phyloP scores from a whole-genome alignment of 2,113 vertebrate species.

The Neomonachus schauinslandi region DNA sequence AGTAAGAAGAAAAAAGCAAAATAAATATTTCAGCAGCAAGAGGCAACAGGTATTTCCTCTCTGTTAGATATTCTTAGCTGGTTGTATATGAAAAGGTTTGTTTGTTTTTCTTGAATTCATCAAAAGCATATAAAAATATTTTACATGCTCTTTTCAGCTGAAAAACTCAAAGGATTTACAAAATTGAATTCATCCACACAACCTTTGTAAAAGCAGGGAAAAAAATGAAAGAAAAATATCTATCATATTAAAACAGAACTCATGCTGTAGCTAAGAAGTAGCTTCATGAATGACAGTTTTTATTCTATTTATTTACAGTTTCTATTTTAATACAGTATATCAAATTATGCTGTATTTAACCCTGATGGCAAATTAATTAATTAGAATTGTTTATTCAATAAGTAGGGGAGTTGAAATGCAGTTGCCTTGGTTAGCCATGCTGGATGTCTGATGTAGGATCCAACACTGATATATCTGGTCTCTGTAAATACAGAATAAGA shows the following conservation, averaged over 20 bases:
- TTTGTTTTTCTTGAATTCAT: constrained; percentile 7
- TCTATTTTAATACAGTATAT: neutral
- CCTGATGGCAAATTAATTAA: neutral
- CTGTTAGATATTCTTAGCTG: constrained; percentile 3
- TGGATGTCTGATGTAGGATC: neutral
- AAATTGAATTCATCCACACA: constrained; percentile 14
- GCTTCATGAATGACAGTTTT: neutral
- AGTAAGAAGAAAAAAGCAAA: constrained; percentile 14
- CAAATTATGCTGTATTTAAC: constrained; percentile 16
- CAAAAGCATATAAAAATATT: constrained; percentile 53
- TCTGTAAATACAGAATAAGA: neutral
- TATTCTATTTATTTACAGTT: neutral
- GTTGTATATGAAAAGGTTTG: neutral
- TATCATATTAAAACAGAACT: constrained; percentile 5
- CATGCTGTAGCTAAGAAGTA: neutral
- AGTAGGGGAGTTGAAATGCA: neutral
- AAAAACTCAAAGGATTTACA: neutral
- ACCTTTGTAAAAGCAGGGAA: neutral
- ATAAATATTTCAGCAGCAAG: constrained; percentile 9
- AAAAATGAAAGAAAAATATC: neutral
- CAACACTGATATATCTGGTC: neutral
- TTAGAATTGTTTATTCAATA: neutral
- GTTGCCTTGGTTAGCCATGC: neutral
- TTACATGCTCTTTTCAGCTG: neutral
- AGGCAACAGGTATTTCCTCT: neutral